Conservation (phyloP, 2,113 vertebrate genomes). For the Bagarius yarrelli region DNA sequence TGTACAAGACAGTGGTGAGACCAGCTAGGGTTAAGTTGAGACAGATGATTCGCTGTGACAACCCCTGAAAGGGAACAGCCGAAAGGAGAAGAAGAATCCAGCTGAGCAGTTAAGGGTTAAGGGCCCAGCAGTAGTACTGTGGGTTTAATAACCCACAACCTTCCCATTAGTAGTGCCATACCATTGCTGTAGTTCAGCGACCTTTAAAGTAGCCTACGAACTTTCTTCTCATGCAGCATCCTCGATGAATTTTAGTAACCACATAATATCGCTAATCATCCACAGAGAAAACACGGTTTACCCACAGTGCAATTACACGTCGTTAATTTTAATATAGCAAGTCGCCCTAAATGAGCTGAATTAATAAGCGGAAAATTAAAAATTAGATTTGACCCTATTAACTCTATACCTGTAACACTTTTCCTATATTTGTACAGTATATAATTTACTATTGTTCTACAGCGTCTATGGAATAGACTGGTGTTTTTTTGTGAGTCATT, state of each 20-base stretch:
- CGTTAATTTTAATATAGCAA: slow-evolving; percentile 48
- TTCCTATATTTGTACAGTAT: not conserved
- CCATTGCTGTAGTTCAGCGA: not conserved
- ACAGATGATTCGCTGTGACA: too few species aligned
- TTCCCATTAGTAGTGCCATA: too few species aligned
- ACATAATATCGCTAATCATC: slow-evolving; percentile 36
- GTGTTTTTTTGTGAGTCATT: not conserved
- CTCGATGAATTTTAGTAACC: slow-evolving; percentile 48
- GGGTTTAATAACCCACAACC: too few species aligned
- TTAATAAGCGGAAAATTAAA: too few species aligned
- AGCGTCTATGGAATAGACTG: not conserved
- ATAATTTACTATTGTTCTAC: too few species aligned
- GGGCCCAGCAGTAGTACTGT: too few species aligned
- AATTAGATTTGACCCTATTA: too few species aligned
- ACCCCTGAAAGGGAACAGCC: too few species aligned
- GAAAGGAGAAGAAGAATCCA: too few species aligned
- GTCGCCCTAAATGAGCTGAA: slow-evolving; percentile 21
- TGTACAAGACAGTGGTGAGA: too few species aligned
- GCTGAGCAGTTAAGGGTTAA: too few species aligned
- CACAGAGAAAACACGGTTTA: slow-evolving; percentile 40
- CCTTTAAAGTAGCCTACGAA: not conserved
- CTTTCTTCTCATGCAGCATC: slow-evolving; percentile 11
- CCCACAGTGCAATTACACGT: slow-evolving; percentile 46
- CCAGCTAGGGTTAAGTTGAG: too few species aligned
- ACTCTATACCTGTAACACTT: not conserved